A percentile compares a stretch with the other conserved stretches of the same genome.
These are phyloP conservation scores for Aphelenchoides fujianensis DNA, from an alignment of 1,140 invertebrate species.

Conservation along the genomic window DNA sequence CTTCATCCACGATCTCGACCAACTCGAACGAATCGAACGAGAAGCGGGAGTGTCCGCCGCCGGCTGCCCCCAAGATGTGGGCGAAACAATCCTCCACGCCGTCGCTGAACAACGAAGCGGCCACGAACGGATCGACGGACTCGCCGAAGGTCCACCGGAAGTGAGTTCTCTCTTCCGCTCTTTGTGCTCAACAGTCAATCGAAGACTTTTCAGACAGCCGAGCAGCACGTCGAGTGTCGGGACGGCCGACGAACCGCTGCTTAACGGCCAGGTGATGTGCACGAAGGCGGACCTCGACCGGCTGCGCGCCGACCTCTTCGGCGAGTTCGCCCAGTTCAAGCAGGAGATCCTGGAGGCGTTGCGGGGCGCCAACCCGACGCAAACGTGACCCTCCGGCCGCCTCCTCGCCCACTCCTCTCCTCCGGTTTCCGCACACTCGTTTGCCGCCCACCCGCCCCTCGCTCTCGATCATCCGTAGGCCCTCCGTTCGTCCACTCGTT, in stretches of 20 bases:
- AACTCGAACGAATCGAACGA: constrained; percentile 3
- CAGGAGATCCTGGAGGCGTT: neutral
- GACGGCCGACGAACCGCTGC: neutral
- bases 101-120: neutral
- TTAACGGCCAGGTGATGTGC: neutral
- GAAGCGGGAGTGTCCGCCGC: neutral
- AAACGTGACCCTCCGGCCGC: too few relatives aligned
- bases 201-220: neutral
- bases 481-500: too few relatives aligned
- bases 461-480: too few relatives aligned
- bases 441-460: too few relatives aligned
- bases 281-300: constrained; percentile 1
- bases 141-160: neutral
- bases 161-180: neutral
- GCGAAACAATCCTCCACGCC: neutral
- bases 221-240: neutral
- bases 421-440: too few relatives aligned
- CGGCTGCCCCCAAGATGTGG: neutral
- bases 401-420: too few relatives aligned
- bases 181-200: neutral
- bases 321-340: neutral
- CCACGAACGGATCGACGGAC: neutral
- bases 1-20: neutral
- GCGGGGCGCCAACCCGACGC: neutral
- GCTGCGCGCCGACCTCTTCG: neutral